Base-by-base conservation (phyloP, 2,797 vertebrate species). In the Gambelia wislizenii region DNA sequence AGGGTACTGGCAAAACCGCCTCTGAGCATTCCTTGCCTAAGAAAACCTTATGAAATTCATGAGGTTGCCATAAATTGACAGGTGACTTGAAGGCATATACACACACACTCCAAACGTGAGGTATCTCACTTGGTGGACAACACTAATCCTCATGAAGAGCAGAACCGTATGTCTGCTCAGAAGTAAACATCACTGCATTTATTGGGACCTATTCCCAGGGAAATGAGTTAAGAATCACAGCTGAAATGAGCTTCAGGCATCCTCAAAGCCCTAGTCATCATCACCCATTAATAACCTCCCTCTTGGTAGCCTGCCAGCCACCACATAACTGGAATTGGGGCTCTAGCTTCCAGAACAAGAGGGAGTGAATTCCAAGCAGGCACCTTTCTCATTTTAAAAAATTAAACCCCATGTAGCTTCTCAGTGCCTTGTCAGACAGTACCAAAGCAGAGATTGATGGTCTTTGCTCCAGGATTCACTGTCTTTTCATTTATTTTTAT, bases 401-500 rank as follows among this genome's bases (percentile, higher is more conserved):
- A 79, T 64, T 64, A 64, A 52, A 79, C 49, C n/a, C 33, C 33
- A 5, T 54, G 18, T 30, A 52, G 47, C 49, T 79, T 52, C 77
- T 54, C 20, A 79, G 49, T 79, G 77, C 30, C 33, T 54, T n/a
- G 33, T 79, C 49, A 54, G 16, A 20, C 16, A n/a, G 49, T 54
- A 52, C 18, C 47, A 79, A 79, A n/a, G 77, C 77, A 54, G 49
- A 79, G 49, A 74, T 2, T 78, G 82, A 54, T 85, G 16, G 2
- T 76, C 39, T 30, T 81, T 0, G 84, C 85, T 64, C 49, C 1
- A 6, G 16, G 80, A 86, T 85, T 85, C 61, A 47, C 5, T 86
- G 8, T 83, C 14, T 78, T 8, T 72, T 59, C 39, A 36, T 87
- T 91, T 91, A 42, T 89, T 85, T 92, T 36, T 22, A n/a, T 87